These are phyloP conservation scores for Pelodiscus sinensis DNA, from an alignment of 2,113 vertebrate species.

Conservation along the genomic window DNA sequence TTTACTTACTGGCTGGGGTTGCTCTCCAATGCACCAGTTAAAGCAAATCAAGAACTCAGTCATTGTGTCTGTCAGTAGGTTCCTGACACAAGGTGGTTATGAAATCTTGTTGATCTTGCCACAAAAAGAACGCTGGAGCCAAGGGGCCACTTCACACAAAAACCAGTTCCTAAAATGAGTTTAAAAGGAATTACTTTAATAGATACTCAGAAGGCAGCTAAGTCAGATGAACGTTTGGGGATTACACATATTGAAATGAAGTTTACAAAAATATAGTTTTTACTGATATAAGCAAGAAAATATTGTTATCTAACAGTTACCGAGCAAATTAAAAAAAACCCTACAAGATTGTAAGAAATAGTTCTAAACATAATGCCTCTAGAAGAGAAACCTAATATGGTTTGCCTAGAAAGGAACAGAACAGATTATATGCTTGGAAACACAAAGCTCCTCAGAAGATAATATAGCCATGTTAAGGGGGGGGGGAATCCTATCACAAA, in stretches of 20 bases:
- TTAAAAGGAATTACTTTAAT: background rate
- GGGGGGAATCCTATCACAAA: background rate
- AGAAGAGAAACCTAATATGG: background rate
- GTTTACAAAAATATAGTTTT: background rate
- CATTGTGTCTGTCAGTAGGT: conserved; percentile 74
- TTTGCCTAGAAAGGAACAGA: background rate
- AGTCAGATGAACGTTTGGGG: background rate
- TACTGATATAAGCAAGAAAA: background rate
- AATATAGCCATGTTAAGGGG: background rate
- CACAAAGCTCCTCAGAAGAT: background rate
- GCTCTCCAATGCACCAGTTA: conserved; percentile 83
- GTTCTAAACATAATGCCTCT: background rate
- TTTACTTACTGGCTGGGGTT: conserved; percentile 89
- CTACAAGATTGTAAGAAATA: background rate
- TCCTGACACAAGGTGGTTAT: background rate
- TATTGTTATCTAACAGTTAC: background rate
- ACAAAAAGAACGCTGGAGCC: background rate
- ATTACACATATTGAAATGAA: conserved; percentile 10
- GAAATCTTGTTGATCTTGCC: conserved; percentile 13
- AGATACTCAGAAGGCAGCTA: conserved; percentile 13
- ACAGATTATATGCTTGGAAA: background rate
- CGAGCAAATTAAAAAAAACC: background rate
- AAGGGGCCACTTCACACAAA: background rate
- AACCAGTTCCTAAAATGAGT: background rate
- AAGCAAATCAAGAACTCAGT: conserved; percentile 83